phyloP scores from a whole-genome alignment of 37 sponge, comb jelly and placozoan species.

The Amphimedon queenslandica region DNA sequence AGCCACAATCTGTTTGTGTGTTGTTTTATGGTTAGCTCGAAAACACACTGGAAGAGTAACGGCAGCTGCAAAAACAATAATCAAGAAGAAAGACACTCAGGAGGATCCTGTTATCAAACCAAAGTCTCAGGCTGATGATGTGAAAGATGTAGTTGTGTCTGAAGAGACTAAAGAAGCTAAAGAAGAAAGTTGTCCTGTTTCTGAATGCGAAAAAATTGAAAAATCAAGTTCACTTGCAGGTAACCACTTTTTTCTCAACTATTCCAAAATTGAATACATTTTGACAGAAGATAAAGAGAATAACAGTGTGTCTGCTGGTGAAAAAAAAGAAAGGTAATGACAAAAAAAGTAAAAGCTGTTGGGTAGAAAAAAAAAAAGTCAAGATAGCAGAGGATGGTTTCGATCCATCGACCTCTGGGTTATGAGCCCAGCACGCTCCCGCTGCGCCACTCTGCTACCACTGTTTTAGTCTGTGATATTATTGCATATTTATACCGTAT shows the following conservation, averaged over 20 bases:
- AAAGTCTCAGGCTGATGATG: neutral
- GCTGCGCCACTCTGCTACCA: slow-evolving; percentile 23
- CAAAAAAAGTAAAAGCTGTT: neutral
- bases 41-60: slow-evolving; percentile 36
- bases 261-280: too few relatives aligned
- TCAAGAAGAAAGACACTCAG: neutral
- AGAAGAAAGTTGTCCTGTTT: slow-evolving; percentile 4
- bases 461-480: too few relatives aligned
- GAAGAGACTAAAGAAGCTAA: neutral
- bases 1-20: neutral
- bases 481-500: too few relatives aligned
- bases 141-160: neutral
- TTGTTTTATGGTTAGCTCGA: neutral
- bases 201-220: too few relatives aligned
- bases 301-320: neutral
- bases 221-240: too few relatives aligned
- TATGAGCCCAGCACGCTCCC: slow-evolving; percentile 96
- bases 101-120: neutral
- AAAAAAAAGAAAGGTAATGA: neutral
- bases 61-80: too few relatives aligned
- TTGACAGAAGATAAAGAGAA: too few relatives aligned
- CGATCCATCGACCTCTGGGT: slow-evolving; percentile 97
- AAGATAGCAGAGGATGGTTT: slow-evolving; percentile 53
- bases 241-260: too few relatives aligned
- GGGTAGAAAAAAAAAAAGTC: neutral